These are phyloP conservation scores for Diogma glabrata DNA, from an alignment of 2,888 invertebrate genomes.

Conservation along the genomic window DNA sequence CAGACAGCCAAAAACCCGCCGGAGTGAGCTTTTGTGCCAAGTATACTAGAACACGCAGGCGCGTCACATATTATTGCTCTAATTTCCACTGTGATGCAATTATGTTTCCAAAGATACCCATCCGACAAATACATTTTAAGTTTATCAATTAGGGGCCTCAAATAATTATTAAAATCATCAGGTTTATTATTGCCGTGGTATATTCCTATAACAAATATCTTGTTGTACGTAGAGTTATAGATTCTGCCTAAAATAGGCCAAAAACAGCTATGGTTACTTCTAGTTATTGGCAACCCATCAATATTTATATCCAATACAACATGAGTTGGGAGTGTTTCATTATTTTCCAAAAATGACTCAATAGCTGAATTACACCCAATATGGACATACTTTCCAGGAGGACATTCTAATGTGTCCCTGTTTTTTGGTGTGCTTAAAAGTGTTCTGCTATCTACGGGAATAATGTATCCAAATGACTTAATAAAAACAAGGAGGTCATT, in stretches of 20 bases:
- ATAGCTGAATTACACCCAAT: neutral
- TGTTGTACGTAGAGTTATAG: too few species aligned
- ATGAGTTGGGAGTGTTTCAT: too few species aligned
- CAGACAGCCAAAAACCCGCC: neutral
- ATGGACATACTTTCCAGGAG: neutral
- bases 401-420: neutral
- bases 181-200: too few species aligned
- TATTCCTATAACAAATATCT: too few species aligned
- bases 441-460: neutral
- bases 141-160: too few species aligned
- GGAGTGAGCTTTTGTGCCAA: neutral
- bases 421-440: neutral
- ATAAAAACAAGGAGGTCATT: neutral
- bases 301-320: too few species aligned
- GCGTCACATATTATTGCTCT: neutral
- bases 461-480: neutral
- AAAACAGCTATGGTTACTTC: too few species aligned
- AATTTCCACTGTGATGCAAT: neutral
- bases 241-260: too few species aligned
- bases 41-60: neutral
- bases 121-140: too few species aligned
- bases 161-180: too few species aligned
- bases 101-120: slow-evolving; percentile 2
- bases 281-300: too few species aligned
- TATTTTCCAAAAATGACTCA: neutral